A percentile compares a stretch with the other conserved stretches of the same genome.
Conservation (phyloP, 2,113 vertebrate genomes). For the Tenebrosternarchus preto region DNA sequence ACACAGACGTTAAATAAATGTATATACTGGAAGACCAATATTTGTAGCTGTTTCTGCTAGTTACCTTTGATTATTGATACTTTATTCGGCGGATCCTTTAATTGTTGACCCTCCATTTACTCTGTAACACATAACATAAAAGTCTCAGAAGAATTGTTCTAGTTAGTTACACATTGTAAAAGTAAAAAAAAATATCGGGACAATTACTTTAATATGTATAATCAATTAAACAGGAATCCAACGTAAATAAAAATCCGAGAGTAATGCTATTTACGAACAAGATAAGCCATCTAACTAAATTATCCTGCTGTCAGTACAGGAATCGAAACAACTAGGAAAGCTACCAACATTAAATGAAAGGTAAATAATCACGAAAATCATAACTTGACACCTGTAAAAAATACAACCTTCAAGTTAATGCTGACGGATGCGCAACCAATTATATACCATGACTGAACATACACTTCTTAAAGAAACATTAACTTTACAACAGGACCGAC, state of each 20-base stretch:
- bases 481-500: background rate
- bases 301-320: background rate
- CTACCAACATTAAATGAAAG: background rate
- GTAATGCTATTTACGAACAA: background rate
- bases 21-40: background rate
- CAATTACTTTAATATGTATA: background rate
- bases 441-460: background rate
- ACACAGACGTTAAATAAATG: background rate
- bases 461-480: background rate
- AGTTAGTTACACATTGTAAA: background rate
- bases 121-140: conserved; percentile 68
- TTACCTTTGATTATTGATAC: conserved; percentile 92
- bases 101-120: conserved; percentile 91
- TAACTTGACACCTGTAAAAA: background rate
- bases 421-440: conserved; percentile 6
- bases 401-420: background rate
- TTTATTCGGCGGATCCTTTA: conserved; percentile 89
- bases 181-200: too few relatives aligned
- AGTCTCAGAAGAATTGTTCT: background rate
- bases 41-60: background rate
- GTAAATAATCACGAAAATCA: background rate
- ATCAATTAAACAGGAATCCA: background rate
- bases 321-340: background rate
- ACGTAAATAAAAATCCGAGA: background rate
- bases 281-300: background rate